These are phyloP conservation scores for Cephus pulcher DNA, from an alignment of 2,888 invertebrate species.

Conservation along the genomic window DNA sequence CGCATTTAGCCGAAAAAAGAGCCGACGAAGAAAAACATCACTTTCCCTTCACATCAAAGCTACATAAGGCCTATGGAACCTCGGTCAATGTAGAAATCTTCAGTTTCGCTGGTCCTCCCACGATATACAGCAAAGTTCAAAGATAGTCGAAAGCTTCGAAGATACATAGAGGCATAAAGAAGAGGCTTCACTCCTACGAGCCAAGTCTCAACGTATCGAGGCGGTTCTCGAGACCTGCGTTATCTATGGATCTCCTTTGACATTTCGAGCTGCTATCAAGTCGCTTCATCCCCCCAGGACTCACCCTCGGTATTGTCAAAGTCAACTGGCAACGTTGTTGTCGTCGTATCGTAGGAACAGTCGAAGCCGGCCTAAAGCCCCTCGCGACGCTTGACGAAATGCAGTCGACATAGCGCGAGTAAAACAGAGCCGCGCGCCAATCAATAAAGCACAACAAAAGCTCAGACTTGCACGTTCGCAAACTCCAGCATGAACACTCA, in stretches of 20 bases:
- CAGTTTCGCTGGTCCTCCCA: neutral
- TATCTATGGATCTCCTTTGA: neutral
- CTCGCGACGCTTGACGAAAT: neutral
- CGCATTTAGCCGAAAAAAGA: neutral
- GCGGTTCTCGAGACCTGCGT: constrained; percentile 1
- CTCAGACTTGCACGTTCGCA: constrained; percentile 33
- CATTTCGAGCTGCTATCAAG: neutral
- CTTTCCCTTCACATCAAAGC: neutral
- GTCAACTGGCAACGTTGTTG: neutral
- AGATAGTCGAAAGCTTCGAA: neutral
- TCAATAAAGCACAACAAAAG: constrained; percentile 42
- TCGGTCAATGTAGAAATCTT: neutral
- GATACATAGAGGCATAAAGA: neutral
- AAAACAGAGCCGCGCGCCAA: constrained; percentile 16
- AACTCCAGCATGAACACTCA: neutral
- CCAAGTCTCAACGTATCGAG: neutral
- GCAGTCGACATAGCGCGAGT: constrained; percentile 1
- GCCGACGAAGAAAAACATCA: neutral
- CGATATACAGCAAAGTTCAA: neutral
- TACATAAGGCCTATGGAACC: neutral
- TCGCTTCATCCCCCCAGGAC: neutral
- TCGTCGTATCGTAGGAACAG: neutral
- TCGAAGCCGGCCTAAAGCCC: neutral
- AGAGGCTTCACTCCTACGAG: neutral
- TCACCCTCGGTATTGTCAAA: neutral